Evolutionary conservation across 2,888 invertebrate species (phyloP), one percentile per base, ranked within the genome.

Genomic region (Caenorhabditis auriculariae): DNA sequence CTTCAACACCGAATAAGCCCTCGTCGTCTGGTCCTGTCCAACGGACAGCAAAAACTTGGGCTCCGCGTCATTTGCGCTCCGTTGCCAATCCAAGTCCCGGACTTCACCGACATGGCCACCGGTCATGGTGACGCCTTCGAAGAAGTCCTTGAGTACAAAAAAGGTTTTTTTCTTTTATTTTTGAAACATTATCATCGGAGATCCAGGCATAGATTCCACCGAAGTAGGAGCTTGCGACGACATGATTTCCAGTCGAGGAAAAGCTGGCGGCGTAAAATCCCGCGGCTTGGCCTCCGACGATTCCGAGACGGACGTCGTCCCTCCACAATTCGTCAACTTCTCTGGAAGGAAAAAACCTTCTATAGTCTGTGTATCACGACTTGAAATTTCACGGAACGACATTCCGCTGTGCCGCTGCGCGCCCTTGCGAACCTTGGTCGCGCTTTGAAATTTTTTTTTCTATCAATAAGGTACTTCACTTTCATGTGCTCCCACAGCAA

Each of bases 11-110:
- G 73, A 68, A 48, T 66, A 76, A 1, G 72, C 56, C 28, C 80
- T 60, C 2, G 79, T 80, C 12, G 79, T 80, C 57, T 78, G 75
- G 62, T 80, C 80, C 12, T 57, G 52, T 38, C 70, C 61, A 29
- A 69, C 69, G 0, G 75, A 66, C 12, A 78, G 29, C 32, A 80
- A 47, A 49, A 75, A 80, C 17, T 37, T 17, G 2, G 76, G 74
- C 2, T 39, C 50, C 21, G 54, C 57, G 6, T 69, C 70, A 24
- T 42, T 28, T 2, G 53, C 37, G 7, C 38, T n/a, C 21, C 17
- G 49, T 6, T 57, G 54, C 78, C 77, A 80, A 41, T 45, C 64
- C 0, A 74, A 37, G 46, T 77, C 77, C 15, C 68, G 53, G 7
- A 77, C 77, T 35, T 63, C 57, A 7, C 67, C 72, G 39, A 67